Conservation (phyloP, 2,113 vertebrate species). For the Pluvialis apricaria region DNA sequence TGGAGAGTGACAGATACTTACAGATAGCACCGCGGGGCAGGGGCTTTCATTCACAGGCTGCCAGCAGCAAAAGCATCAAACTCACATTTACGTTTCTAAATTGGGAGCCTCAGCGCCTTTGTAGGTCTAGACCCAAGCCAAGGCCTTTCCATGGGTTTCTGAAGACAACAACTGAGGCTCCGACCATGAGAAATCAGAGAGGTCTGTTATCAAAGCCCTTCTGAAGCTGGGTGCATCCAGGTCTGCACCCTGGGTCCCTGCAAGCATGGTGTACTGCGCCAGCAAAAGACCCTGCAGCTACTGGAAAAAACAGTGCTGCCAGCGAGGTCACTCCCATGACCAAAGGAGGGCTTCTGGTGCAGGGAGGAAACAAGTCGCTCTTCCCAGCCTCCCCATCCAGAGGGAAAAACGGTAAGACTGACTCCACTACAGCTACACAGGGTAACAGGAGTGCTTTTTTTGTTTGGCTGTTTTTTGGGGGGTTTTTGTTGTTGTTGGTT, state of each 20-base stretch:
- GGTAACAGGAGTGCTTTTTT: not conserved
- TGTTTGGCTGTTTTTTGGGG: no score
- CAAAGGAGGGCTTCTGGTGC: not conserved
- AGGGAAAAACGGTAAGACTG: not conserved
- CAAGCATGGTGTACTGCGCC: fast-evolving
- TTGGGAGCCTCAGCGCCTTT: not conserved
- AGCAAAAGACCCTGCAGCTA: not conserved
- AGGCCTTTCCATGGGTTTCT: not conserved
- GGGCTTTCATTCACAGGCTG: not conserved
- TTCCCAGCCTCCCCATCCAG: not conserved
- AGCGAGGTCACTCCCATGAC: not conserved
- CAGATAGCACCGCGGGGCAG: not conserved
- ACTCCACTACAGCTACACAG: not conserved
- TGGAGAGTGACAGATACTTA: not conserved
- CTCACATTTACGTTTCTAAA: not conserved
- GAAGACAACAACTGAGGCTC: not conserved
- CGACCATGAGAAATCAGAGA: not conserved
- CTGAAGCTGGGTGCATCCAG: not conserved
- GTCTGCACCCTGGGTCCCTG: not conserved
- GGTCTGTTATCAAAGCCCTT: not conserved
- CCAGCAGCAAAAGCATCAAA: not conserved
- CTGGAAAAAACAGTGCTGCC: not conserved
- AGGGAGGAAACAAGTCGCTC: not conserved
- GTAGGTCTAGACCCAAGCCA: not conserved
- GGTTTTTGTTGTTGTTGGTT: no score